A percentile compares a stretch with the other conserved stretches of the same genome.
Evolutionary conservation across 2,113 vertebrate genomes (phyloP).

Genomic region (Hyperoodon ampullatus): DNA sequence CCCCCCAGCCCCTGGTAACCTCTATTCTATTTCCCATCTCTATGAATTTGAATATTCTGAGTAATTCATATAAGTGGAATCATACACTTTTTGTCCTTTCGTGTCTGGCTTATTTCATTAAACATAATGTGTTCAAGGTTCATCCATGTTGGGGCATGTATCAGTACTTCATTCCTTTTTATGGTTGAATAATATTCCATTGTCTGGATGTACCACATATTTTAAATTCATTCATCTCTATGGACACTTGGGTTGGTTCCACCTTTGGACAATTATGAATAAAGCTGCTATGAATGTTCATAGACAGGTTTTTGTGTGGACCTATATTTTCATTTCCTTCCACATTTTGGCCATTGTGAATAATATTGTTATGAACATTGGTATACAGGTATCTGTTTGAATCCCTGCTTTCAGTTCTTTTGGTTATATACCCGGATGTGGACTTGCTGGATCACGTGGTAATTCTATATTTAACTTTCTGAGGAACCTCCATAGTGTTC

Average conservation of each 20-base stretch:
- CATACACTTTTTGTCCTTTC: not conserved
- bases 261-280: conserved; percentile 2
- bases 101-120: conserved; percentile 45
- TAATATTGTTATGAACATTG: not conserved
- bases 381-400: conserved; percentile 3
- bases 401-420: conserved; percentile 4
- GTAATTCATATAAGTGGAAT: not conserved
- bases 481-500: not conserved
- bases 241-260: conserved; percentile 17
- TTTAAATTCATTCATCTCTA: conserved; percentile 37
- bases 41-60: conserved; percentile 43
- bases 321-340: conserved; percentile 3
- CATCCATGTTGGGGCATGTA: not conserved
- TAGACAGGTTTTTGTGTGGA: not conserved
- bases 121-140: conserved; percentile 39
- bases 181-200: conserved; percentile 16
- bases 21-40: not conserved
- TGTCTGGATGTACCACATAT: conserved; percentile 20
- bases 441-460: not conserved
- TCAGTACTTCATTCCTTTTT: conserved; percentile 37
- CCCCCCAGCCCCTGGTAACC: not conserved
- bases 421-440: not conserved
- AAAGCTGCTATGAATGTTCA: not conserved
- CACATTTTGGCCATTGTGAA: conserved; percentile 18
- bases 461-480: conserved; percentile 47